phyloP scores from a whole-genome alignment of 2,113 vertebrate species.

The Nycticorax nycticorax region DNA sequence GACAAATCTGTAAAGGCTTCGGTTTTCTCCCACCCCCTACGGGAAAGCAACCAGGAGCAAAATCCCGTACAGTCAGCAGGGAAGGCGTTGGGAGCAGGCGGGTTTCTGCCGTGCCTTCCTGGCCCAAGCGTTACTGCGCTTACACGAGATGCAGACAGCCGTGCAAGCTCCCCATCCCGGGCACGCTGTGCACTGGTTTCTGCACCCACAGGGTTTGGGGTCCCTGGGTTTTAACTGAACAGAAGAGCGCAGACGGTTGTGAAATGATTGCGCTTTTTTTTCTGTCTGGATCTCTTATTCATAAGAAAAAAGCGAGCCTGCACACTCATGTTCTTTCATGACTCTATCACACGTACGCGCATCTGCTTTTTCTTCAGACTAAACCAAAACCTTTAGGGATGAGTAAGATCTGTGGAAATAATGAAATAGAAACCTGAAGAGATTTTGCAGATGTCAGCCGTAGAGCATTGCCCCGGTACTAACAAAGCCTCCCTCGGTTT shows the following conservation, averaged over 20 bases:
- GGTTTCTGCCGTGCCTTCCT: neutral
- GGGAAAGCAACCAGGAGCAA: neutral
- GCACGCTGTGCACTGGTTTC: fast-evolving
- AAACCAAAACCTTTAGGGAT: neutral
- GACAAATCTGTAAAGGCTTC: neutral
- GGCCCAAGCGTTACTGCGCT: neutral
- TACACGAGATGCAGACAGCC: fast-evolving
- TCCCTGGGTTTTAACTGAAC: neutral
- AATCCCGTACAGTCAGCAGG: neutral
- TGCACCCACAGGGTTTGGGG: neutral
- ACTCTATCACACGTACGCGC: neutral
- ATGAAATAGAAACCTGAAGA: neutral
- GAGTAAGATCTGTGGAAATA: neutral
- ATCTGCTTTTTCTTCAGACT: neutral
- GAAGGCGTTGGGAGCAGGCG: neutral
- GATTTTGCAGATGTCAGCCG: neutral
- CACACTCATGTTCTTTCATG: neutral
- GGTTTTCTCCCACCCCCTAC: neutral
- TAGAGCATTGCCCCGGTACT: neutral
- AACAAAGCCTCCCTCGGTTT: neutral
- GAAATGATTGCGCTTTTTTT: neutral
- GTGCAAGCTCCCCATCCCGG: neutral
- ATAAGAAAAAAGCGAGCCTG: neutral
- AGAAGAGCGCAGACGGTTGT: neutral
- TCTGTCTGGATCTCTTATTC: neutral